A percentile compares a stretch with the other conserved stretches of the same genome.
Evolutionary conservation across 2,113 vertebrate genomes (phyloP).

Genomic region (Chaetodon trifascialis): DNA sequence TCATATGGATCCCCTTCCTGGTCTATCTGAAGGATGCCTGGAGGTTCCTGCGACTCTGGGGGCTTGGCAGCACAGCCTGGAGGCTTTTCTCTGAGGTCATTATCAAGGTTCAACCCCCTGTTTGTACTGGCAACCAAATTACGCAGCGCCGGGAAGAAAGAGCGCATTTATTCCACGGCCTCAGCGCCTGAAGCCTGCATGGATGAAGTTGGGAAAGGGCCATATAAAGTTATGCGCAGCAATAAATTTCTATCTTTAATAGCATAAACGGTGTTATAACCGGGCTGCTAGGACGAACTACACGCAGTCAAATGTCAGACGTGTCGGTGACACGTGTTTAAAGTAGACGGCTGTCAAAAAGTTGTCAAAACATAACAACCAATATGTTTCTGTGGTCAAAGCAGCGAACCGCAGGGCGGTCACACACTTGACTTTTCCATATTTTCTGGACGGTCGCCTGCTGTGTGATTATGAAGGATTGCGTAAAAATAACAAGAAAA

Average conservation of each 20-base stretch:
- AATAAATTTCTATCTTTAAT: constrained; percentile 60
- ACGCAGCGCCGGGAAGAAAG: constrained; percentile 45
- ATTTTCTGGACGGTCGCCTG: constrained; percentile 62
- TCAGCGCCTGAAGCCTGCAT: constrained; percentile 35
- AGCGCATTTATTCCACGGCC: constrained; percentile 45
- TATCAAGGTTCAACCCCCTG: constrained; percentile 42
- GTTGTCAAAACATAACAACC: constrained; percentile 67
- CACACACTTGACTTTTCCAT: constrained; percentile 66
- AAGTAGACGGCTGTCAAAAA: constrained; percentile 58
- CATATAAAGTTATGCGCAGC: constrained; percentile 64
- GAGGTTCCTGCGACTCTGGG: constrained; percentile 17
- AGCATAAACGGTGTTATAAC: constrained; percentile 42
- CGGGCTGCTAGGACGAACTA: constrained; percentile 21
- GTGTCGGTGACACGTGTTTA: constrained; percentile 46
- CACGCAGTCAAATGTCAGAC: constrained; percentile 20
- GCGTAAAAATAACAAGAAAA: constrained; percentile 40
- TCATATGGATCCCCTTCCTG: neutral
- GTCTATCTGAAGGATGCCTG: constrained; percentile 6
- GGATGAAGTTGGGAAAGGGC: constrained; percentile 18
- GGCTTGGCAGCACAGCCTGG: constrained; percentile 25
- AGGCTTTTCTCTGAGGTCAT: constrained; percentile 60
- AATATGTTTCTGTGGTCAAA: constrained; percentile 69
- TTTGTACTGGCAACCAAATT: constrained; percentile 59
- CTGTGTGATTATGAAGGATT: constrained; percentile 49
- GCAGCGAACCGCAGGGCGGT: constrained; percentile 66